Evolutionary conservation across 2,888 invertebrate species (phyloP), one percentile per base, ranked within the genome.

Genomic region (Ecliptopera silaceata): DNA sequence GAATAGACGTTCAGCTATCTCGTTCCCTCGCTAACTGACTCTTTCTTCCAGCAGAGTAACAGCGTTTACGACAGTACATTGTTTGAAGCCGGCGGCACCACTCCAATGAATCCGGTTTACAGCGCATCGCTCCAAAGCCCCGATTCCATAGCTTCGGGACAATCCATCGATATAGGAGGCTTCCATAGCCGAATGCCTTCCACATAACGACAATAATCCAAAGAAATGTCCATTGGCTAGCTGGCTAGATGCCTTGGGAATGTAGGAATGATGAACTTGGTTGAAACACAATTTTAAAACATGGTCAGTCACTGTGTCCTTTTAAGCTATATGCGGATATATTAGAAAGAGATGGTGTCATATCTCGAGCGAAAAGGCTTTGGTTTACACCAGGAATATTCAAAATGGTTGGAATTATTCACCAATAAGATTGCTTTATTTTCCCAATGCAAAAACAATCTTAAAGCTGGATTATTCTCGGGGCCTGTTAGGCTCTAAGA

Each of bases 41-140:
- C 15, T 46, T 56, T 74, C 22, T 29, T 68, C 36, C 72, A 84
- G 83, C 88, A 95, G 94, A 94, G 94, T 72, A 94, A 94, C 89
- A 94, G 94, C 77, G 93, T 94, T 56, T 95, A 95, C 77, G 95
- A 95, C 82, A 95, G 94, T 74, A 95, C 95, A 53, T 91, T 95
- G 64, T 94, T 95, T 81, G 94, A 94, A 75, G 93, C 93, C 17
- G 93, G 93, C 52, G 93, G 93, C 63, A 86, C 92, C 4, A 93
- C 94, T 1, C 94, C 94, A 1, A 92, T 93, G 85, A 94, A 94
- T 72, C 94, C 94, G 0, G 88, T 93, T 31, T 94, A 95, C 80
- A 94, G 94, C 68, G 94, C 95, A 12, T 95, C 95, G 0, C 88
- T 95, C 8, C 95, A 95, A 77, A 95, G 94, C 75, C 95, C 95